These are phyloP conservation scores for Ctenopoma multispine DNA, from an alignment of 2,797 vertebrate species.

Conservation along the genomic window DNA sequence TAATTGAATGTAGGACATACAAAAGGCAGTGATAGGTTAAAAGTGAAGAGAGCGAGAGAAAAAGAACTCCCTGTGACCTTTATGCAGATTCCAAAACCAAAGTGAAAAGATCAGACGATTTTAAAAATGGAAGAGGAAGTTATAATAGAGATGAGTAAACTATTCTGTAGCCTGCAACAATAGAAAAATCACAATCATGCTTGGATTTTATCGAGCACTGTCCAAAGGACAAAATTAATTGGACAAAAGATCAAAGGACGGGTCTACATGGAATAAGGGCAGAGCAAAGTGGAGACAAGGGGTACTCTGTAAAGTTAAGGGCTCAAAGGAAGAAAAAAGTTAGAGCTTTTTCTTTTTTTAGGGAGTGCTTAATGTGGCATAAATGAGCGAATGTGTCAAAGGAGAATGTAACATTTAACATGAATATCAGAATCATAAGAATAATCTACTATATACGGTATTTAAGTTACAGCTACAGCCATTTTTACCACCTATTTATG, in stretches of 20 bases:
- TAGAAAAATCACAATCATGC: conserved; percentile 24
- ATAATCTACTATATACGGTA: too few species aligned
- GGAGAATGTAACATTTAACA: background rate
- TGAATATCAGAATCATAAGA: background rate
- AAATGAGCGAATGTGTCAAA: background rate
- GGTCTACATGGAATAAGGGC: conserved; percentile 39
- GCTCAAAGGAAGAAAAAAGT: background rate
- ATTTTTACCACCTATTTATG: background rate
- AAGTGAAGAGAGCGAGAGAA: background rate
- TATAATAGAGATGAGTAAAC: conserved; percentile 34
- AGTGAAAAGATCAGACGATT: conserved; percentile 43
- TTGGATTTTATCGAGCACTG: conserved; percentile 39
- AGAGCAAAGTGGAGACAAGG: conserved; percentile 34
- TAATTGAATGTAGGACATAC: conserved; percentile 10
- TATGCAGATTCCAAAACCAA: conserved; percentile 36
- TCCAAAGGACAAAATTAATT: conserved; percentile 61
- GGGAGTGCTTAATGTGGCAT: background rate
- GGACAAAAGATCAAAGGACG: conserved; percentile 58
- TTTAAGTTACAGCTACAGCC: too few species aligned
- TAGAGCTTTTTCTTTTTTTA: conserved; percentile 1
- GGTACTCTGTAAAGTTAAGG: conserved; percentile 22
- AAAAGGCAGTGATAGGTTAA: background rate
- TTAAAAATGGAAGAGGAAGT: conserved; percentile 18
- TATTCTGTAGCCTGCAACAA: conserved; percentile 30
- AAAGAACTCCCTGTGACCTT: conserved; percentile 31